Percentiles rank a stretch among this genome's conserved stretches.
Evolutionary conservation across 2,797 vertebrate species (phyloP).

Genomic region (Fistularia tabacaria): DNA sequence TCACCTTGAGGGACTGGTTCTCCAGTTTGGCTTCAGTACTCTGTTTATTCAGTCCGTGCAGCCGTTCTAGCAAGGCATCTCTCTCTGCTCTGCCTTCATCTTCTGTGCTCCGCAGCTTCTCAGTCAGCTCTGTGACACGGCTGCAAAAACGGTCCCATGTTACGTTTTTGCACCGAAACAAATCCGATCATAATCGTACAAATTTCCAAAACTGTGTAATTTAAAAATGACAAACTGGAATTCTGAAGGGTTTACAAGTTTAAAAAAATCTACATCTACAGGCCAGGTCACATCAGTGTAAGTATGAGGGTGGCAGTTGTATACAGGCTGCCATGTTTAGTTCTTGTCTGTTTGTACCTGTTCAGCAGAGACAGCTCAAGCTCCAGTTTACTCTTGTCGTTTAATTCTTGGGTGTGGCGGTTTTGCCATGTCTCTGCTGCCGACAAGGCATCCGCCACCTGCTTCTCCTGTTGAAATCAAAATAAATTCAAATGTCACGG

Average conservation of each 20-base stretch:
- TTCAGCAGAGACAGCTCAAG: conserved; percentile 80
- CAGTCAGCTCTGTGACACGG: conserved; percentile 76
- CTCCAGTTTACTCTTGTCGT: conserved; percentile 83
- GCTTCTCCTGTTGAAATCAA: conserved; percentile 74
- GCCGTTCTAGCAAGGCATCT: conserved; percentile 72
- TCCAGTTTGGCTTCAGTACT: conserved; percentile 75
- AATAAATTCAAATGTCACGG: no score
- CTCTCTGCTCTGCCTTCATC: conserved; percentile 76
- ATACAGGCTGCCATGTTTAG: neutral
- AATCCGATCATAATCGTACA: no score
- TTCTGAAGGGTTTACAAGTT: neutral
- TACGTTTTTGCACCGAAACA: neutral
- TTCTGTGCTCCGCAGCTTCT: conserved; percentile 75
- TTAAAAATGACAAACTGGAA: neutral
- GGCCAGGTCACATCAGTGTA: neutral
- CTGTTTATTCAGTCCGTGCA: conserved; percentile 78
- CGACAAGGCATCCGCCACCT: conserved; percentile 75
- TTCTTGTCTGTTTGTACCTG: conserved; percentile 66
- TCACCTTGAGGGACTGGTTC: conserved; percentile 86
- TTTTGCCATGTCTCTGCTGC: conserved; percentile 82
- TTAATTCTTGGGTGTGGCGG: conserved; percentile 75
- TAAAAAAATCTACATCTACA: no score
- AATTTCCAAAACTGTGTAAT: no score
- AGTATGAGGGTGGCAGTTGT: no score
- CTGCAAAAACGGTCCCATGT: conserved; percentile 50